Evolutionary conservation across 2,797 vertebrate genomes (phyloP).

Genomic region (Myiothlypis chrysogaster): DNA sequence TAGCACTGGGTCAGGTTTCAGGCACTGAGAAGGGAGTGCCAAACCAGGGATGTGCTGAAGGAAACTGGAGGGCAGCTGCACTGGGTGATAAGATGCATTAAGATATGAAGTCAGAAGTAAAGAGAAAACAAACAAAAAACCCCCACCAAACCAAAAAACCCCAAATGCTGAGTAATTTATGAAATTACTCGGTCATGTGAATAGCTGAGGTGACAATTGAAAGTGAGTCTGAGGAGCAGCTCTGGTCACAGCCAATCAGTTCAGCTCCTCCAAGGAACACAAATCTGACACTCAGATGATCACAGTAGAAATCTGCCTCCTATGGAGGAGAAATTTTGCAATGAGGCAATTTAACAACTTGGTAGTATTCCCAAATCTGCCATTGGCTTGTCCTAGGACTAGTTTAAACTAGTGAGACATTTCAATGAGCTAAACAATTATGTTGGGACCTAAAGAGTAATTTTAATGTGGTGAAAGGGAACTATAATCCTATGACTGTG

Average conservation of each 20-base stretch:
- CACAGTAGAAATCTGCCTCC: background rate
- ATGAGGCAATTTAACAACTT: background rate
- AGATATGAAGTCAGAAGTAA: background rate
- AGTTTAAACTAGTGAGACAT: background rate
- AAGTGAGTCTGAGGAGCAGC: background rate
- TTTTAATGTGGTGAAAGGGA: background rate
- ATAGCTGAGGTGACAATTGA: background rate
- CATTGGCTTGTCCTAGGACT: background rate
- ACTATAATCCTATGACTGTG: background rate
- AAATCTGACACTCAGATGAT: background rate
- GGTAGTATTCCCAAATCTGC: background rate
- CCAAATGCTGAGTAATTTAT: no score
- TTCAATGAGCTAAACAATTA: background rate
- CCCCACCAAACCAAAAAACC: no score
- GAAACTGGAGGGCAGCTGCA: background rate
- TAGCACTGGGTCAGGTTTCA: slow-evolving; percentile 49
- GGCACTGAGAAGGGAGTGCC: background rate
- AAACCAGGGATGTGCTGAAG: background rate
- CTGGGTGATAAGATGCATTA: background rate
- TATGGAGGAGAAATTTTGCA: background rate
- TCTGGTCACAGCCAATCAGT: background rate
- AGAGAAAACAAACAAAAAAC: background rate
- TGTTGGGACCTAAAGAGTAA: background rate
- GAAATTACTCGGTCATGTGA: background rate
- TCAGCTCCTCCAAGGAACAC: background rate